These are phyloP conservation scores for Monochamus saltuarius DNA, from an alignment of 1,140 invertebrate genomes.

Conservation along the genomic window DNA sequence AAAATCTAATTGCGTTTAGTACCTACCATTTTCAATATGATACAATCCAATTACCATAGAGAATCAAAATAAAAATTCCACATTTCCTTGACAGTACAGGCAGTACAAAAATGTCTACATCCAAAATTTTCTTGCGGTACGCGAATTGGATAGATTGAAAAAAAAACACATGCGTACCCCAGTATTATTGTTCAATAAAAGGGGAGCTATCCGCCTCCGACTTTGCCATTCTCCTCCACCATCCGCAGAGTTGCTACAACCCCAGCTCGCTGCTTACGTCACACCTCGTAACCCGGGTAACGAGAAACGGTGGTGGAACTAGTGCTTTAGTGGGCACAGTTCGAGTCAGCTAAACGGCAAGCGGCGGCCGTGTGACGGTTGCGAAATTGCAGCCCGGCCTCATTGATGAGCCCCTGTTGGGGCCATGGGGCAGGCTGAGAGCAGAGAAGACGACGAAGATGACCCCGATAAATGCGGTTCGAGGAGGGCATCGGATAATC, in stretches of 20 bases:
- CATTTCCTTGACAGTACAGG: too few relatives aligned
- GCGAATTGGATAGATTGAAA: too few relatives aligned
- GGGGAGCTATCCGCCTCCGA: not conserved
- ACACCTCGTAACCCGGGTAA: slow-evolving; percentile 1
- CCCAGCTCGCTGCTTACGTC: not conserved
- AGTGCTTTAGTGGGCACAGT: not conserved
- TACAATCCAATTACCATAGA: too few relatives aligned
- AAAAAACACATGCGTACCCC: too few relatives aligned
- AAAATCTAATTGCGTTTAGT: too few relatives aligned
- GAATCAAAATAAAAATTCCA: too few relatives aligned
- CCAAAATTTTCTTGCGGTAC: too few relatives aligned
- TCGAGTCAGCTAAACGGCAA: not conserved
- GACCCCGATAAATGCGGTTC: slow-evolving; percentile 47
- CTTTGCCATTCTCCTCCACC: not conserved
- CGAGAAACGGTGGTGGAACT: not conserved
- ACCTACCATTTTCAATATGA: too few relatives aligned
- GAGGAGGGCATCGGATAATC: slow-evolving; percentile 40
- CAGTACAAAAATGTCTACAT: too few relatives aligned
- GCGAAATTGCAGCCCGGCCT: slow-evolving; percentile 15
- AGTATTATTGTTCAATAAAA: not conserved
- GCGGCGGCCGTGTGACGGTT: slow-evolving; percentile 7
- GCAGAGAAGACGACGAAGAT: slow-evolving; percentile 48
- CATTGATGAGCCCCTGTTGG: slow-evolving; percentile 43
- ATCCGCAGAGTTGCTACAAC: not conserved
- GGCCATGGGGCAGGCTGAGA: slow-evolving; percentile 48